A percentile compares a stretch with the other conserved stretches of the same genome.
Conservation (phyloP, 2,113 vertebrate genomes). For the Zeus faber region DNA sequence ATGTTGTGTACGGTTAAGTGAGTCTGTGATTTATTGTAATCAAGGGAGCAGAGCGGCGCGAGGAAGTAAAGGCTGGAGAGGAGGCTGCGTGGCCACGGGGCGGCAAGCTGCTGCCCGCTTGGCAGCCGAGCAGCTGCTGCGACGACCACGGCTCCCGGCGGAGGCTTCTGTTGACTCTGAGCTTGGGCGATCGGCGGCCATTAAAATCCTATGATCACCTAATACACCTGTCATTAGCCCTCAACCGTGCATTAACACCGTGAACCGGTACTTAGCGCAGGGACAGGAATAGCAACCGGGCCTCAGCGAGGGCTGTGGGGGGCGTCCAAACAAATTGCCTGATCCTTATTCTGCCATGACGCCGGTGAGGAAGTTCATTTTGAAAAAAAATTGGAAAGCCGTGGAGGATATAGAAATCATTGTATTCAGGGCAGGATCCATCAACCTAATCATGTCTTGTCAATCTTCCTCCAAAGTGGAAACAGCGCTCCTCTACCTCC, state of each 20-base stretch:
- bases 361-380: not conserved
- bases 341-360: not conserved
- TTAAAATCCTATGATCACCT: conserved; percentile 74
- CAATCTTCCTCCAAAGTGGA: no score
- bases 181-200: conserved; percentile 63
- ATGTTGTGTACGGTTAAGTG: conserved; percentile 24
- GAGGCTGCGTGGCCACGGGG: no score
- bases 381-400: not conserved
- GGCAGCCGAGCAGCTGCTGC: conserved; percentile 47
- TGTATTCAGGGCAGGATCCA: not conserved
- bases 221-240: conserved; percentile 68
- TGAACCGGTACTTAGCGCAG: conserved; percentile 19
- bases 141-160: conserved; percentile 43
- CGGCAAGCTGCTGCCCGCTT: conserved; percentile 26
- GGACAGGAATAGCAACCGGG: conserved; percentile 15
- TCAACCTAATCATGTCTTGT: not conserved
- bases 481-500: no score
- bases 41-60: conserved; percentile 21
- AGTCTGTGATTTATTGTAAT: conserved; percentile 16
- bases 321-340: conserved; percentile 4
- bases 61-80: conserved; percentile 1
- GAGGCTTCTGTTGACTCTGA: conserved; percentile 41
- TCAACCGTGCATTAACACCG: conserved; percentile 60
- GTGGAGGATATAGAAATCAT: not conserved
- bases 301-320: conserved; percentile 10